These are phyloP conservation scores for Hydropsyche tenuis DNA, from an alignment of 1,140 invertebrate species.

Conservation along the genomic window DNA sequence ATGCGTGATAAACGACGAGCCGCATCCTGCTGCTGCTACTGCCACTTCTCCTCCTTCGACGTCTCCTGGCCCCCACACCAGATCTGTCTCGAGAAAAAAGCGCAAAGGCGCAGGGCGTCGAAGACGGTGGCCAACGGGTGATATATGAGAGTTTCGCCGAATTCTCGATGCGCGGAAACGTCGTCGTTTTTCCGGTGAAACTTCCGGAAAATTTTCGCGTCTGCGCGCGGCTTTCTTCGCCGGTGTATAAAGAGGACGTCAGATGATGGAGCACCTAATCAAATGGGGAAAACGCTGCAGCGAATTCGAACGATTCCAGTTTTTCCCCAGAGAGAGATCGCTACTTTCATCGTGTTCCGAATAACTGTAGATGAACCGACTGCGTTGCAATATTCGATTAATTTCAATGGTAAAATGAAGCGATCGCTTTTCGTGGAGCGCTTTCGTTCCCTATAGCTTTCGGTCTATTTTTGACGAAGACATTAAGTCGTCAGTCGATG, in stretches of 20 bases:
- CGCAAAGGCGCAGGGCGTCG: neutral
- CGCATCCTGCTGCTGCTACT: too few species aligned
- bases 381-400: too few species aligned
- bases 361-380: too few species aligned
- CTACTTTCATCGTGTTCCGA: too few species aligned
- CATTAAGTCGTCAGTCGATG: too few species aligned
- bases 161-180: conserved; percentile 22
- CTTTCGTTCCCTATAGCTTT: neutral
- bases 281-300: too few species aligned
- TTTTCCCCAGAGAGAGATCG: too few species aligned
- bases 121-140: conserved; percentile 7
- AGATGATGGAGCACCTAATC: too few species aligned
- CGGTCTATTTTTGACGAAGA: neutral
- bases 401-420: conserved; percentile 14
- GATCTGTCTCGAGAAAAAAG: neutral
- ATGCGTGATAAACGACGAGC: conserved; percentile 23
- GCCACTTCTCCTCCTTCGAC: too few species aligned
- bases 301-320: too few species aligned
- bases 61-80: too few species aligned
- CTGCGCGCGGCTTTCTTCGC: neutral
- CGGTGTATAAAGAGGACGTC: too few species aligned
- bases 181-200: conserved; percentile 10
- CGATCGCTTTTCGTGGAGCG: conserved; percentile 4
- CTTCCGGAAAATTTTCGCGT: conserved; percentile 21
- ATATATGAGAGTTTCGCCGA: conserved; percentile 24